Evolutionary conservation across 2,797 vertebrate genomes (phyloP), one percentile per base, ranked within the genome.

Genomic region (Triplophysa yarkandensis): DNA sequence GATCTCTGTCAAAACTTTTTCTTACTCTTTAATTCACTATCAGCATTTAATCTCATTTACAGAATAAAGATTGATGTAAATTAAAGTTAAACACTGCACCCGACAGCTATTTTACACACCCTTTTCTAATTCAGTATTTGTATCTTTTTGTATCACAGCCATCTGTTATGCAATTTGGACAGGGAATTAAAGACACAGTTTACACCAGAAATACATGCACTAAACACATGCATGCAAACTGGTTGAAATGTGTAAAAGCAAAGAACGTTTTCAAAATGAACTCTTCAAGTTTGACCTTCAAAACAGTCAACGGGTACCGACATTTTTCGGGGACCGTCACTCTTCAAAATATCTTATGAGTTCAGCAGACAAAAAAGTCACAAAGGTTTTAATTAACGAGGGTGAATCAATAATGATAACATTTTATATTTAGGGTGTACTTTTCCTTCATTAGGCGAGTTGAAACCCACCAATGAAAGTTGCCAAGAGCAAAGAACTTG

Each of bases 131-230:
- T 60, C 54, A n/a, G n/a, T n/a, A n/a, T n/a, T n/a, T n/a, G n/a
- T 72, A 4, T 66, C 32, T 68, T 77, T 74, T 76, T 74, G 25
- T 36, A 30, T 73, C 50, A 23, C 64, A 71, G 46, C 58, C 78
- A 50, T 79, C 36, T 68, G 67, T 61, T 68, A 23, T 57, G 28
- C 36, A 41, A 34, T 43, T 77, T 61, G 17, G 23, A 54, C 66
- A 23, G 17, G 7, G 19, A 30, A 27, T 25, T n/a, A n/a, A 32
- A 71, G 52, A 58, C 16, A 30, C 27, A 54, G 11, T 61, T 72
- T 48, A 30, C 50, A 21, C 21, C 19, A 11, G 68, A 48, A 32
- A 58, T 44, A 30, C 21, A 66, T 8, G 14, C 30, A 34, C 34
- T 68, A 16, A 68, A 62, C 54, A 28, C 39, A 54, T 68, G 58